phyloP scores from a whole-genome alignment of 1,140 invertebrate genomes.

The Trachymyrmex cornetzi region DNA sequence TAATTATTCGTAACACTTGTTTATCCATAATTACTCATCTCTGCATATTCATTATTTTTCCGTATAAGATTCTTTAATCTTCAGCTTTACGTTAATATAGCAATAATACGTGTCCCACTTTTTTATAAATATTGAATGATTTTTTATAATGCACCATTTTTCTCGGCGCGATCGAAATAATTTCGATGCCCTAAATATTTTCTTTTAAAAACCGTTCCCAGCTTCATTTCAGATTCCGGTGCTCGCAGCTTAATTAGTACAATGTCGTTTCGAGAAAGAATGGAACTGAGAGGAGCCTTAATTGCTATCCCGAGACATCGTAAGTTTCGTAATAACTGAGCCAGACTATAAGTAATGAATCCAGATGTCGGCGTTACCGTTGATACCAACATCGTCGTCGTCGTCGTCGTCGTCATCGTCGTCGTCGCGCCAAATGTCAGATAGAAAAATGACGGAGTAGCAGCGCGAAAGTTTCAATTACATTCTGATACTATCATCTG shows the following conservation, averaged over 20 bases:
- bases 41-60: not conserved
- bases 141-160: not conserved
- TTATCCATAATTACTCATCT: not conserved
- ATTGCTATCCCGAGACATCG: conserved; percentile 78
- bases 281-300: conserved; percentile 67
- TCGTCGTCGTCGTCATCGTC: conserved; percentile 73
- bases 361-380: conserved; percentile 80
- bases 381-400: conserved; percentile 69
- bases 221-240: conserved; percentile 44
- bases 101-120: not conserved
- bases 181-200: conserved; percentile 25
- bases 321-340: conserved; percentile 81
- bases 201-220: conserved; percentile 2
- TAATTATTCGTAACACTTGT: not conserved
- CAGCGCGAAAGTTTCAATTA: conserved; percentile 73
- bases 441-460: conserved; percentile 81
- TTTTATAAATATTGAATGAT: not conserved
- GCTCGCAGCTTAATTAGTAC: conserved; percentile 75
- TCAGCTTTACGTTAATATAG: not conserved
- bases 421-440: conserved; percentile 72
- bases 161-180: not conserved
- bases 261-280: conserved; percentile 71
- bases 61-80: not conserved
- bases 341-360: conserved; percentile 81
- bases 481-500: conserved; percentile 63